phyloP scores from a whole-genome alignment of 2,797 vertebrate species.

The Coreius guichenoti region DNA sequence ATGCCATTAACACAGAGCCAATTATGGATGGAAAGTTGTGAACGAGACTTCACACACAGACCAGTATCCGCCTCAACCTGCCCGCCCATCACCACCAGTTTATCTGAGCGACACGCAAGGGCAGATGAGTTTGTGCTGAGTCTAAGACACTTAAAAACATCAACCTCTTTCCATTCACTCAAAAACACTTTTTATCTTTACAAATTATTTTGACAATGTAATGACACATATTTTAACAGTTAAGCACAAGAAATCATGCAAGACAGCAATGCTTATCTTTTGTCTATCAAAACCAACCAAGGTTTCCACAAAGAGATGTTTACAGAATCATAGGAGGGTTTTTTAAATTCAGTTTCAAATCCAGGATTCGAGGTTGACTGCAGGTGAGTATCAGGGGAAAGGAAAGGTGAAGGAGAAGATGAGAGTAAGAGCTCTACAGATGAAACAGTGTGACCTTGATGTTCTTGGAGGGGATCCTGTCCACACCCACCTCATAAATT shows the following conservation, averaged over 20 bases:
- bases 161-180: constrained; percentile 6
- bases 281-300: neutral
- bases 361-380: neutral
- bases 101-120: constrained; percentile 1
- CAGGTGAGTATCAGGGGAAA: constrained; percentile 2
- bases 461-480: constrained; percentile 46
- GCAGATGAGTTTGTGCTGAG: constrained; percentile 35
- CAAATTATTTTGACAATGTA: neutral
- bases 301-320: neutral
- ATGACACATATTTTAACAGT: neutral
- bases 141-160: constrained; percentile 33
- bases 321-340: neutral
- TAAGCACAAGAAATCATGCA: neutral
- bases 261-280: neutral
- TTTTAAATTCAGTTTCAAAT: constrained; percentile 25
- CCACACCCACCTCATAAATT: constrained; percentile 56
- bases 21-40: constrained; percentile 71
- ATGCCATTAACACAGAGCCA: constrained; percentile 66
- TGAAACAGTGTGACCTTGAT: constrained; percentile 57
- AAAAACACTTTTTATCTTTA: too few relatives aligned
- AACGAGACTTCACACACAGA: constrained; percentile 63
- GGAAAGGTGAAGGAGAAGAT: constrained; percentile 26
- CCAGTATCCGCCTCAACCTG: constrained; percentile 73
- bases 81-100: constrained; percentile 60
- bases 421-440: constrained; percentile 1